Conservation (phyloP, 2,113 vertebrate species). For the Gnathonemus longibarbis region DNA sequence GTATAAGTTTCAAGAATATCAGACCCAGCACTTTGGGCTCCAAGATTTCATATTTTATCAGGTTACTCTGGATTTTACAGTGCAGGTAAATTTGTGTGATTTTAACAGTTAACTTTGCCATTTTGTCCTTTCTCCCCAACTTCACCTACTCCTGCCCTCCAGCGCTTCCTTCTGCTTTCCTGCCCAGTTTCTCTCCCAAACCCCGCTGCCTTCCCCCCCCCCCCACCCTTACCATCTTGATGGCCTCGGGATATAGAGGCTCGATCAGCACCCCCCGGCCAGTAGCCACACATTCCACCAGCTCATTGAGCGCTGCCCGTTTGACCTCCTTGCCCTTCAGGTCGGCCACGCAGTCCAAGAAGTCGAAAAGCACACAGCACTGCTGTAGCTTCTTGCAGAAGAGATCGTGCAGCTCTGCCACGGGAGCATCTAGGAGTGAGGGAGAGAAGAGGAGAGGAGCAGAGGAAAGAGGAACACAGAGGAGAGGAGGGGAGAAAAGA, state of each 20-base stretch:
- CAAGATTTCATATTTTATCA: neutral
- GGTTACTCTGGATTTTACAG: neutral
- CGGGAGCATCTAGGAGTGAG: conserved; percentile 73
- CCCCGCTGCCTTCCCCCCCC: conserved; percentile 41
- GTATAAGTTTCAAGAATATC: neutral
- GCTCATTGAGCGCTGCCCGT: conserved; percentile 79
- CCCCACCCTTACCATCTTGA: conserved; percentile 72
- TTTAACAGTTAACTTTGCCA: neutral
- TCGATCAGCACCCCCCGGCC: conserved; percentile 84
- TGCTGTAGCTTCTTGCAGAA: conserved; percentile 90
- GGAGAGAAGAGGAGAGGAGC: conserved; percentile 50
- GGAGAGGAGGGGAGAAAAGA: neutral
- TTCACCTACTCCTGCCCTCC: neutral
- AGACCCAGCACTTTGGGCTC: neutral
- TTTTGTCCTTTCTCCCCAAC: neutral
- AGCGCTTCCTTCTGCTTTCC: neutral
- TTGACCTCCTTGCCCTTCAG: conserved; percentile 93
- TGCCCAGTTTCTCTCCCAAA: neutral
- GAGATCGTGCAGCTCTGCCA: conserved; percentile 80
- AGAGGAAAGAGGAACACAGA: neutral
- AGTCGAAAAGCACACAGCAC: conserved; percentile 85
- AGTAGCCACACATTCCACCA: conserved; percentile 84
- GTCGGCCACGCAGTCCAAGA: conserved; percentile 87
- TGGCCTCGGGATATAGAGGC: conserved; percentile 82
- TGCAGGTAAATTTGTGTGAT: neutral